Percentiles rank a stretch among this genome's conserved stretches.
phyloP scores from a whole-genome alignment of 1,140 invertebrate species.

The Asbolus verrucosus region DNA sequence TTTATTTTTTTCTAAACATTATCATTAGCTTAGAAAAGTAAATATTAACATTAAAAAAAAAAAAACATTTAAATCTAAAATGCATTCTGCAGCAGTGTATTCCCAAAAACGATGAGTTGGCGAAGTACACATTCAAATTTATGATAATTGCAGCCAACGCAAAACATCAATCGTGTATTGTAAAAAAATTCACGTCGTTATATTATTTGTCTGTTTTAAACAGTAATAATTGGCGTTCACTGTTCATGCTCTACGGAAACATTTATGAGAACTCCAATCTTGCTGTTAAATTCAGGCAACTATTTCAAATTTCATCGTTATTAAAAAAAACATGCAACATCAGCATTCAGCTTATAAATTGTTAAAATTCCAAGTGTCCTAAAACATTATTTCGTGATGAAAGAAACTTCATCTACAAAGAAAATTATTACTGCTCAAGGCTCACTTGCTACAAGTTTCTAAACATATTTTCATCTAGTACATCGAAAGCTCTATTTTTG shows the following conservation, averaged over 20 bases:
- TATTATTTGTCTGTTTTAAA: not conserved
- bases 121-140: no score
- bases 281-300: conserved; percentile 8
- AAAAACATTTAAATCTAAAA: no score
- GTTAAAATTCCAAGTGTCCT: conserved; percentile 5
- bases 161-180: no score
- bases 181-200: not conserved
- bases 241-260: conserved; percentile 22
- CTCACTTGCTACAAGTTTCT: conserved; percentile 54
- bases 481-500: conserved; percentile 41
- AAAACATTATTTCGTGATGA: not conserved
- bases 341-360: conserved; percentile 9
- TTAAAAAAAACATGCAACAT: conserved; percentile 24
- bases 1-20: no score
- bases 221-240: conserved; percentile 8
- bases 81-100: no score
- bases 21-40: no score
- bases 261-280: conserved; percentile 6
- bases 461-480: conserved; percentile 39
- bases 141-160: no score
- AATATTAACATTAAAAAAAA: no score
- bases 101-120: no score
- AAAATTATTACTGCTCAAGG: conserved; percentile 49
- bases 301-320: conserved; percentile 1
- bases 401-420: not conserved